Conservation (phyloP, 2,797 vertebrate species). For the Acrocephalus scirpaceus region DNA sequence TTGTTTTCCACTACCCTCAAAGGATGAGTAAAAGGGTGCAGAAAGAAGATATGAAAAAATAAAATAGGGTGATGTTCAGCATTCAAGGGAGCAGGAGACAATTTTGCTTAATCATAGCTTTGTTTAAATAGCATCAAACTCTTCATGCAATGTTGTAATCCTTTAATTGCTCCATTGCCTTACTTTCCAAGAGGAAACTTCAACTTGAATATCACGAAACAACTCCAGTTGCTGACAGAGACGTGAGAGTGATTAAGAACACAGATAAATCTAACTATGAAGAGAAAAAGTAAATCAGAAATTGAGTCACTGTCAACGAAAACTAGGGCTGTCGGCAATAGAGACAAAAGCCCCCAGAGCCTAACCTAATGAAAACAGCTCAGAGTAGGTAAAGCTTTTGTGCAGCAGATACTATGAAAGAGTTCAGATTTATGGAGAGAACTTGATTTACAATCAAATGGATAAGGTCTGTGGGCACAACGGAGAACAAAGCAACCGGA, state of each 20-base stretch:
- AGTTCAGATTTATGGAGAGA: background rate
- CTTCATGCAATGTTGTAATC: background rate
- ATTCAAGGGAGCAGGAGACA: background rate
- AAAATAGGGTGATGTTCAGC: background rate
- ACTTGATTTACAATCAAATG: background rate
- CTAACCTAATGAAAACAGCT: background rate
- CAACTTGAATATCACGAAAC: background rate
- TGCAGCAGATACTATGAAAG: background rate
- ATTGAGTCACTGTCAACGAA: background rate
- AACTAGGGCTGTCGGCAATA: background rate
- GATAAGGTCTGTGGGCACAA: background rate
- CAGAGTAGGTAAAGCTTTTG: background rate
- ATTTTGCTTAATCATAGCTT: background rate
- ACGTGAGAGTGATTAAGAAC: background rate
- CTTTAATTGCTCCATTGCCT: background rate
- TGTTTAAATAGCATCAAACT: background rate
- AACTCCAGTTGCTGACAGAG: background rate
- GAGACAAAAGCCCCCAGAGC: background rate
- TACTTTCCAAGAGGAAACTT: background rate
- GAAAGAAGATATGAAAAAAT: background rate
- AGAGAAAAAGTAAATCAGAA: background rate
- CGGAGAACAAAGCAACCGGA: accelerated
- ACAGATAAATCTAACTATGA: background rate
- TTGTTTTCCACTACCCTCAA: background rate
- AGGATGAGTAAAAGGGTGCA: background rate